phyloP scores from a whole-genome alignment of 2,797 vertebrate species.

The Xyrichtys novacula region DNA sequence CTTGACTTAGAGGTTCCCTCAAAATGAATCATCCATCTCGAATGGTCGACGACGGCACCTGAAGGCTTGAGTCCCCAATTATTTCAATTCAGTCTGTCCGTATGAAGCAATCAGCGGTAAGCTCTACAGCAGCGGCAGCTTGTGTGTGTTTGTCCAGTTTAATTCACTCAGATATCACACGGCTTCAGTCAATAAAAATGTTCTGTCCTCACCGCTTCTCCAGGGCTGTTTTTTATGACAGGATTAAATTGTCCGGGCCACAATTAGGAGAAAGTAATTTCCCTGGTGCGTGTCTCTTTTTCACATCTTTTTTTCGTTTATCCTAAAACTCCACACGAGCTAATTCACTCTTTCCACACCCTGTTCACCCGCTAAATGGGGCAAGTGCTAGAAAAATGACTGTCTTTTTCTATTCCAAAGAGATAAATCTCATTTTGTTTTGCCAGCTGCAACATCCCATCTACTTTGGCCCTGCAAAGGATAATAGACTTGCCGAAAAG shows the following conservation, averaged over 20 bases:
- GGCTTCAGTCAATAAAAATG: conserved; percentile 67
- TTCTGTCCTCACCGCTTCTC: conserved; percentile 51
- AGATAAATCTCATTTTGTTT: conserved; percentile 67
- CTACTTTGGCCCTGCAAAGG: conserved; percentile 47
- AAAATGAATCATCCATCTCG: conserved; percentile 40
- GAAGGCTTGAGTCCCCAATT: conserved; percentile 44
- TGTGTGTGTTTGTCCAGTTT: conserved; percentile 64
- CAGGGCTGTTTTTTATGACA: conserved; percentile 65
- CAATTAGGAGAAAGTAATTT: conserved; percentile 77
- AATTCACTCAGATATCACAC: conserved; percentile 62
- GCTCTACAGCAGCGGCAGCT: conserved; percentile 45
- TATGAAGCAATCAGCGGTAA: conserved; percentile 42
- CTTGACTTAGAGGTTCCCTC: conserved; percentile 42
- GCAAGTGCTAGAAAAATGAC: conserved; percentile 40
- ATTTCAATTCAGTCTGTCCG: conserved; percentile 44
- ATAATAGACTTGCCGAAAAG: conserved; percentile 56
- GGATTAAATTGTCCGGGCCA: conserved; percentile 71
- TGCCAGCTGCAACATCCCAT: conserved; percentile 60
- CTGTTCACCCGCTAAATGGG: conserved; percentile 14
- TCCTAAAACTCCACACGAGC: conserved; percentile 30
- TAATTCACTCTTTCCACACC: conserved; percentile 44
- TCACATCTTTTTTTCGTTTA: conserved; percentile 32
- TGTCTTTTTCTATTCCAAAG: conserved; percentile 58
- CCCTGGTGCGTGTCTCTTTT: conserved; percentile 54
- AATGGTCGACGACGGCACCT: conserved; percentile 22